A percentile compares a stretch with the other conserved stretches of the same genome.
These are phyloP conservation scores for Hemibagrus guttatus DNA, from an alignment of 2,797 vertebrate species.

Conservation along the genomic window DNA sequence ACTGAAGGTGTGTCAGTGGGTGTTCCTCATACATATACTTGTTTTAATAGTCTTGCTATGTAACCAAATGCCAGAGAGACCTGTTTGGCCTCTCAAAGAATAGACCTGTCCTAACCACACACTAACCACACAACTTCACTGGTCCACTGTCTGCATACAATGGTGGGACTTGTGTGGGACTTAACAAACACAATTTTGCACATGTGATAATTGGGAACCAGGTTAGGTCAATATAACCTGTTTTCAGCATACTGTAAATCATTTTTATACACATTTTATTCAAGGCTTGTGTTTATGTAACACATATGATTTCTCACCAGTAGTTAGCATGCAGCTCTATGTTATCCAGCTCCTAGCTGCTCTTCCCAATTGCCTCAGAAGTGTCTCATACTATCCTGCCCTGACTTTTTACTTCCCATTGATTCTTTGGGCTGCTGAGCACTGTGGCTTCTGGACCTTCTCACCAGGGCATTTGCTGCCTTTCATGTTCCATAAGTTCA, in stretches of 20 bases:
- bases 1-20: slow-evolving; percentile 54
- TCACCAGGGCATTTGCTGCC: slow-evolving; percentile 65
- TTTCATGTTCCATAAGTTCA: slow-evolving; percentile 67
- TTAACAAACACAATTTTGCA: neutral
- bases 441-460: slow-evolving; percentile 63
- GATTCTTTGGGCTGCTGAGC: slow-evolving; percentile 57
- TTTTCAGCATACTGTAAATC: neutral
- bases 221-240: neutral
- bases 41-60: slow-evolving; percentile 68
- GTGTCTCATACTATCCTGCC: slow-evolving; percentile 58
- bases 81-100: slow-evolving; percentile 59
- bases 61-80: slow-evolving; percentile 55
- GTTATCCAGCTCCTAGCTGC: slow-evolving; percentile 26
- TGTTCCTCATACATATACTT: slow-evolving; percentile 64
- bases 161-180: neutral
- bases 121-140: slow-evolving; percentile 2
- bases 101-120: slow-evolving; percentile 7
- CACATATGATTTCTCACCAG: neutral
- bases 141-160: neutral
- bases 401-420: slow-evolving; percentile 58
- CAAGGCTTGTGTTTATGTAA: neutral
- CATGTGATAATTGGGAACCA: neutral
- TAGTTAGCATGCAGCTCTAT: slow-evolving; percentile 12
- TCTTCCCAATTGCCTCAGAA: slow-evolving; percentile 31
- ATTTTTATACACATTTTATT: neutral